Evolutionary conservation across 53 echinoderm and acorn worm genomes (phyloP), one percentile per base, ranked within the genome.

Genomic region (Hippasteria phrygiana): DNA sequence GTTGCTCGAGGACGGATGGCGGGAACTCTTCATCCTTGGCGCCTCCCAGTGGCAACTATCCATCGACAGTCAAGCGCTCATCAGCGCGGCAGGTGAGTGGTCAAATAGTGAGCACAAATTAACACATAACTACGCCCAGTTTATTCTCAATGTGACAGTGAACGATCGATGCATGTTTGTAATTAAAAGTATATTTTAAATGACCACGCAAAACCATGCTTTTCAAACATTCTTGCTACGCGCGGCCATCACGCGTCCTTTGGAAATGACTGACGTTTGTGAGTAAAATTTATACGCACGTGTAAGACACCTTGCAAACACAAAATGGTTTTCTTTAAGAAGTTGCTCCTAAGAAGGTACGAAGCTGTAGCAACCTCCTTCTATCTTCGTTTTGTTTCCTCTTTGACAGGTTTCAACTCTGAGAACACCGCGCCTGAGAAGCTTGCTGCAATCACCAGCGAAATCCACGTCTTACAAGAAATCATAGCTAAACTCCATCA

Each of bases 1-100:
- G 67, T 85, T 97, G 20, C 66, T 97, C 11, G 98, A 95, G 28
- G 92, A 97, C 71, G 95, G 95, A 26, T 97, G 98, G 98, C 88
- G 98, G 76, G 98, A 97, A 71, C 75, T 97, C 18, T 97, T 97
- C 71, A 95, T 97, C 75, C 73, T 97, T 18, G 98, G 97, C 62
- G 95, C 97, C 11, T 78, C 97, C 24, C 97, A 97, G 54, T 97
- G 97, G 97, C 95, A 95, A 71, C 92, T 97, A 76, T 65, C 90
- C 18, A 55, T 97, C 12, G 97, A 97, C 31, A 92, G 84, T 10
- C 88, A 83, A n/a, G 54, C 93, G 12, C 88, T 97, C 2, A 93
- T 97, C 92, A 83, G 83, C 35, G 87, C 97, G 46, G 97, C 97
- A 53, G 97, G 97, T 97, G 87, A 88, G 78, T 42, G 33, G 42